Evolutionary conservation across 2,888 invertebrate species (phyloP).

Genomic region (Venusia cambrica): DNA sequence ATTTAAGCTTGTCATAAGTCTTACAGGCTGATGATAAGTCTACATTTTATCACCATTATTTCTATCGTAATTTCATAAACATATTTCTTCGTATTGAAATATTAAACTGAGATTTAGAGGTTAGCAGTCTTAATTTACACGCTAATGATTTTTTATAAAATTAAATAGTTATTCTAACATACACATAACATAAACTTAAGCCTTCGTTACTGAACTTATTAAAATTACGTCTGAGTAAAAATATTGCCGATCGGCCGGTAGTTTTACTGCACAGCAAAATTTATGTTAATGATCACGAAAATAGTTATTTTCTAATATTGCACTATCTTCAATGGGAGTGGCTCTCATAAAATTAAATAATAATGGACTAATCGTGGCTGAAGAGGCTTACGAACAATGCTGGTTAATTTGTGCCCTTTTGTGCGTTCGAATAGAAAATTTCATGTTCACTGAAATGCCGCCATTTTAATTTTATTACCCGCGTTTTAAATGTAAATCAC

Average conservation of each 20-base stretch:
- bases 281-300: constrained; percentile 18
- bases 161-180: too few species aligned
- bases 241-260: constrained; percentile 14
- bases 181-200: too few species aligned
- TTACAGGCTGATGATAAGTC: too few species aligned
- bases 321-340: constrained; percentile 31
- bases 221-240: constrained; percentile 23
- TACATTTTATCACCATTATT: too few species aligned
- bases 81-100: too few species aligned
- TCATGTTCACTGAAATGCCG: constrained; percentile 65
- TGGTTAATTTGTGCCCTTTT: constrained; percentile 75
- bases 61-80: too few species aligned
- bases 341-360: constrained; percentile 71
- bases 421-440: constrained; percentile 75
- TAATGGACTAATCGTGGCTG: constrained; percentile 69
- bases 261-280: constrained; percentile 15
- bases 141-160: too few species aligned
- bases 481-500: constrained; percentile 72
- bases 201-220: too few species aligned
- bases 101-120: too few species aligned
- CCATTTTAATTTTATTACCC: constrained; percentile 64
- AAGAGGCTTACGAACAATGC: constrained; percentile 63
- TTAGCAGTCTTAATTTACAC: too few species aligned
- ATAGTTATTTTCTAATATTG: constrained; percentile 21
- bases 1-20: too few species aligned